A percentile compares a stretch with the other conserved stretches of the same genome.
Conservation (phyloP, 2,797 vertebrate genomes). For the Harpagifer antarcticus region DNA sequence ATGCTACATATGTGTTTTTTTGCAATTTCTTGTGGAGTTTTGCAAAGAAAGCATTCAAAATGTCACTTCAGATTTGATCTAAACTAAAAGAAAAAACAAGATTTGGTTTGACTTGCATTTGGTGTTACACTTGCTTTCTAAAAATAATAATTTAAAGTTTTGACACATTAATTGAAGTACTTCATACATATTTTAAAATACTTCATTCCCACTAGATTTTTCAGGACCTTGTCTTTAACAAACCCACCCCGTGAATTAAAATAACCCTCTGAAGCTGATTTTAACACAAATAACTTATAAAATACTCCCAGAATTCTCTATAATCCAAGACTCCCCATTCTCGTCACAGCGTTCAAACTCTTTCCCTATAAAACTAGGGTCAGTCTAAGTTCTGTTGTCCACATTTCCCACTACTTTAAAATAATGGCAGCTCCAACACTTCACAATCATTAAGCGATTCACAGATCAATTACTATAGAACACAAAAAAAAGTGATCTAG, state of each 20-base stretch:
- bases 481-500: conserved; percentile 34
- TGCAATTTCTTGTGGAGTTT: background rate
- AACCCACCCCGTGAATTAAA: background rate
- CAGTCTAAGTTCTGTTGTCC: conserved; percentile 32
- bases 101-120: conserved; percentile 55
- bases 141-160: background rate
- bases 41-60: conserved; percentile 29
- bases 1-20: conserved; percentile 41
- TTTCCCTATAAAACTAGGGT: conserved; percentile 84
- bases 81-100: background rate
- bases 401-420: conserved; percentile 43
- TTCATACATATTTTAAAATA: conserved; percentile 27
- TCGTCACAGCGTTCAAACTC: conserved; percentile 41
- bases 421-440: conserved; percentile 57
- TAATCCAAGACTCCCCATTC: conserved; percentile 26
- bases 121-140: conserved; percentile 17
- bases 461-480: conserved; percentile 65
- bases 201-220: conserved; percentile 14
- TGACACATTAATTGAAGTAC: background rate
- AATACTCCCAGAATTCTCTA: conserved; percentile 47
- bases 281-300: conserved; percentile 40
- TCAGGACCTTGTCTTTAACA: conserved; percentile 22
- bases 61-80: background rate
- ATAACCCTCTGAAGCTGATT: conserved; percentile 28
- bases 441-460: conserved; percentile 64